Evolutionary conservation across 2,888 invertebrate species (phyloP), one percentile per base, ranked within the genome.

Genomic region (Cephonodes hylas): DNA sequence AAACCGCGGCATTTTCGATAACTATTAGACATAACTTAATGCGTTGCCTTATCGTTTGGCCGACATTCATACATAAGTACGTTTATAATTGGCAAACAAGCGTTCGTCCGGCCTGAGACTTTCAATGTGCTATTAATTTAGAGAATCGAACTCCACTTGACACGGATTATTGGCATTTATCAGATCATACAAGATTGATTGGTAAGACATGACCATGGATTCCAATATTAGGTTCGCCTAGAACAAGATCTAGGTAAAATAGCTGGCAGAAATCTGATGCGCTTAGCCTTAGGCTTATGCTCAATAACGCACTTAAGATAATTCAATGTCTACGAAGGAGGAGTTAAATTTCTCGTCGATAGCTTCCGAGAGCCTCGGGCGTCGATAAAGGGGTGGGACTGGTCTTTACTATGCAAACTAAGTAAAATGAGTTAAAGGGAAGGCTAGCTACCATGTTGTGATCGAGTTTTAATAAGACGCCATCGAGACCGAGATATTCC

Each of bases 11-110:
- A 59, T 53, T 8, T 59, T 66, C 63, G 69, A 66, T 64, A 45
- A 45, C 48, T 67, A 73, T 70, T 68, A 68, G 73, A 73, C 66
- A 72, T 68, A 66, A 63, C 62, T 64, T 79, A 72, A 71, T 74
- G 64, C 72, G 73, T 62, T 68, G 67, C 66, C 77, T 83, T 88
- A 88, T 84, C 84, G 72, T 64, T 79, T 86, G 85, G 78, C 85
- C 77, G 74, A 69, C 75, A 75, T 84, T 84, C 80, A 75, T 75
- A 76, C 69, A 25, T 22, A 38, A 60, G 25, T 53, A 13, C 44
- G 72, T 74, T 74, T 77, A 74, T 79, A 77, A 83, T 83, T 81
- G 80, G 76, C 74, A 75, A 79, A 75, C 78, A 81, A 82, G 81
- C 70, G 74, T 66, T 79, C 76, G 76, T 69, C 71, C 70, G 72